These are phyloP conservation scores for Neolamprologus hecqui DNA, from an alignment of 2,113 vertebrate genomes.

Conservation along the genomic window DNA sequence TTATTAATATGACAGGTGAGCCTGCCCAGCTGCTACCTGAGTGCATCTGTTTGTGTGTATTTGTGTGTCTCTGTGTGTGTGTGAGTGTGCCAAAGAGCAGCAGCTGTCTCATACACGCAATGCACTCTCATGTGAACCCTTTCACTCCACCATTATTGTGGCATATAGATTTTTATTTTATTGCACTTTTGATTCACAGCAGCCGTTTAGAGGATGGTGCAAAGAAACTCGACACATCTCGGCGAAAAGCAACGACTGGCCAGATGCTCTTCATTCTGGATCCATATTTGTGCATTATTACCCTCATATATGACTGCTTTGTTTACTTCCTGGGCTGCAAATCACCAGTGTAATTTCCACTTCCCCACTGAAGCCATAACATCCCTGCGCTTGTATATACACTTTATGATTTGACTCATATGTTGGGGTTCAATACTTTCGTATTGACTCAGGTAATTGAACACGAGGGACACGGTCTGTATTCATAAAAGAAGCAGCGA, in stretches of 20 bases:
- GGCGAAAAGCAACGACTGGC: slow-evolving; percentile 1
- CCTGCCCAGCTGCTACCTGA: slow-evolving; percentile 71
- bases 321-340: slow-evolving; percentile 59
- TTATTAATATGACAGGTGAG: slow-evolving; percentile 73
- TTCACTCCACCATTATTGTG: slow-evolving; percentile 22
- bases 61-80: not conserved
- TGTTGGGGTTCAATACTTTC: slow-evolving; percentile 56
- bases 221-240: not conserved
- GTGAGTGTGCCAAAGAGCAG: slow-evolving; percentile 24
- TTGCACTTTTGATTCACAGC: not conserved
- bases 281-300: slow-evolving; percentile 30
- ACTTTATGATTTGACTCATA: slow-evolving; percentile 64
- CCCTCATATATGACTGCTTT: slow-evolving; percentile 44
- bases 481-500: slow-evolving; percentile 42
- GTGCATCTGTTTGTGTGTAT: not conserved
- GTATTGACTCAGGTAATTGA: slow-evolving; percentile 67
- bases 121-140: slow-evolving; percentile 31
- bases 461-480: slow-evolving; percentile 43
- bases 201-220: not conserved
- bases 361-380: slow-evolving; percentile 29
- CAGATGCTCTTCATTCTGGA: slow-evolving; percentile 7
- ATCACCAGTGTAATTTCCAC: slow-evolving; percentile 54
- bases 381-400: slow-evolving; percentile 50
- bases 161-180: slow-evolving; percentile 28
- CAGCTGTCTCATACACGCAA: slow-evolving; percentile 66